Evolutionary conservation across 2,113 vertebrate species (phyloP).

Genomic region (Morphnarchus princeps): DNA sequence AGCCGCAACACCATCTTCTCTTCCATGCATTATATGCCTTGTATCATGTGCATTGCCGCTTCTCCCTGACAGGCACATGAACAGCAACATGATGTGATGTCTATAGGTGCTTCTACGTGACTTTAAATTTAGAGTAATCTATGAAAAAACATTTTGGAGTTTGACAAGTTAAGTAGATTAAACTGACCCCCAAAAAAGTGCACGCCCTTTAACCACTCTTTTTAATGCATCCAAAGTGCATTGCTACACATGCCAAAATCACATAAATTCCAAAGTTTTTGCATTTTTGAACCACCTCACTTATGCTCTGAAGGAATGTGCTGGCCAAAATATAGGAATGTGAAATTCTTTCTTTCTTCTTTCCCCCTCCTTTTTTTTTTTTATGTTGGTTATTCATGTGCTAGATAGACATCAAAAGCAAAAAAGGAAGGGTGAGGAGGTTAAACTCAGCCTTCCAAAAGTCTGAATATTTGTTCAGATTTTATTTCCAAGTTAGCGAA

Average conservation of each 20-base stretch:
- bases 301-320: not conserved
- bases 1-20: not conserved
- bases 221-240: not conserved
- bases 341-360: not conserved
- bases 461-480: not conserved
- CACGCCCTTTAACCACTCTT: not conserved
- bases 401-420: constrained; percentile 5
- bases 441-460: constrained; percentile 1
- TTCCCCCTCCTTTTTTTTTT: not conserved
- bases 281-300: not conserved
- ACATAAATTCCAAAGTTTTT: not conserved
- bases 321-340: constrained; percentile 24
- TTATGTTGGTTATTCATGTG: not conserved
- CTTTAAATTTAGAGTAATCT: not conserved
- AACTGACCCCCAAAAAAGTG: not conserved
- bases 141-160: not conserved
- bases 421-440: not conserved
- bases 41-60: not conserved
- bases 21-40: not conserved
- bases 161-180: not conserved
- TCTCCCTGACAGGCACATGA: not conserved
- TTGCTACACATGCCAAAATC: not conserved
- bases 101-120: not conserved
- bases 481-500: constrained; percentile 1
- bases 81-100: not conserved